Base-by-base conservation (phyloP, 2,888 invertebrate genomes). In the Brachyptera putata region DNA sequence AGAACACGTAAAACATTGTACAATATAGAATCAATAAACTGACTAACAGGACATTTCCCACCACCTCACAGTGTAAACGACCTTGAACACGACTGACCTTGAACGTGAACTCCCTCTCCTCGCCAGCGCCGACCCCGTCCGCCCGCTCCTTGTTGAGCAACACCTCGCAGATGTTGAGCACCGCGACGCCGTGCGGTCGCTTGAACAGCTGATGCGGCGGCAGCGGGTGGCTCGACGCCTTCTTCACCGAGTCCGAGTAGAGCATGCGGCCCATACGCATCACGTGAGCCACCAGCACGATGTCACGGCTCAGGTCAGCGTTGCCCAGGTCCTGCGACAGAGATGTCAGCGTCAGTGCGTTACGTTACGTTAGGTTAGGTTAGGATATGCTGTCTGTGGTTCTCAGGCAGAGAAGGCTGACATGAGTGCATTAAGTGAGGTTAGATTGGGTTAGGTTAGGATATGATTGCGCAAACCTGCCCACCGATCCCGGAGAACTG, bases 221-320 rank as follows among this genome's bases (percentile, higher is more conserved):
- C 39, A 61, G 56, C 37, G 57, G 16, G 37, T 46, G 58, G 37
- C 55, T 59, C 26, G 61, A 58, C 26, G 61, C 41, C 70, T 79
- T 81, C 70, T 79, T 80, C 30, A 78, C 77, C 65, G 78, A 79
- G 39, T 83, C 83, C 1, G 85, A 83, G 48, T 83, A 83, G 14
- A 91, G 81, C 83, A 93, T 91, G 69, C 89, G 82, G 1, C 95
- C 95, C 57, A 93, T 87, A 56, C 95, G 83, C 77, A 94, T 88
- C 49, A 95, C 90, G 75, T 94, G 92, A 64, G 91, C 91, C 30
- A 95, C 87, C 66, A 96, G 79, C 79, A 89, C 94, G 22, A 95
- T 79, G 69, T 95, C 94, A 62, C 88, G 85, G 59, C 85, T 85
- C 57, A 94, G 80, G 74, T 95, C 95, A 41, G 89, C 84, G 66